Conservation (phyloP, 2,888 invertebrate genomes). For the Dasypogon diadema region DNA sequence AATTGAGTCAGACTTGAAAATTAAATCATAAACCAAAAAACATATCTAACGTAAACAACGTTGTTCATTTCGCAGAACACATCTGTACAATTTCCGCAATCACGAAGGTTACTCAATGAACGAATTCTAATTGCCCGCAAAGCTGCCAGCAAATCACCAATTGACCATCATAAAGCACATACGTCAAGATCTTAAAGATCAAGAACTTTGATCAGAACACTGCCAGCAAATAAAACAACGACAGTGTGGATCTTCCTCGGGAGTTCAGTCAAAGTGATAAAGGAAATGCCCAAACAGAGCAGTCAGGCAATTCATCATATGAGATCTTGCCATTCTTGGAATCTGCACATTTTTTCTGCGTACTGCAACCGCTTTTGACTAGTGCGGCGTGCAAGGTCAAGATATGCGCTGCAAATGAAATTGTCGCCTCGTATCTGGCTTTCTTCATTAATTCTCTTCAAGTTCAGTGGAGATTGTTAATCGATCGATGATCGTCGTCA, state of each 20-base stretch:
- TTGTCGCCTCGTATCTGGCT: not conserved
- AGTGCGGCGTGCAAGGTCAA: not conserved
- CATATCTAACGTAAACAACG: conserved; percentile 9
- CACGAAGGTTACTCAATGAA: conserved; percentile 2
- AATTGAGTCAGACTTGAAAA: not conserved
- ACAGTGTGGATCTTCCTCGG: conserved; percentile 9
- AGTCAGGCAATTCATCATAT: conserved; percentile 25
- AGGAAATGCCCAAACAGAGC: conserved; percentile 23
- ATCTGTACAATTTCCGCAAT: conserved; percentile 2
- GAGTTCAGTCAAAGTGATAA: not conserved
- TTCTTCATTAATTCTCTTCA: conserved; percentile 15
- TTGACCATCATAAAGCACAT: not conserved
- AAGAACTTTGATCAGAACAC: conserved; percentile 8
- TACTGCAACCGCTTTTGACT: not conserved
- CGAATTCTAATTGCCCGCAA: not conserved
- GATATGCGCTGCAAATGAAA: not conserved
- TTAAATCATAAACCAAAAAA: conserved; percentile 4
- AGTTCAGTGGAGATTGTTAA: too few species aligned
- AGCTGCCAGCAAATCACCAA: conserved; percentile 14
- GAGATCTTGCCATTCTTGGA: conserved; percentile 1
- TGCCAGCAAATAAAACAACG: not conserved
- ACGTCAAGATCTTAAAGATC: conserved; percentile 15
- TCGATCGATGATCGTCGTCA: too few species aligned
- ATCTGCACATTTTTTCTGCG: not conserved
- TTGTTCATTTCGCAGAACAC: not conserved